Evolutionary conservation across 2,888 invertebrate species (phyloP).

Genomic region (Phlogophora meticulosa): DNA sequence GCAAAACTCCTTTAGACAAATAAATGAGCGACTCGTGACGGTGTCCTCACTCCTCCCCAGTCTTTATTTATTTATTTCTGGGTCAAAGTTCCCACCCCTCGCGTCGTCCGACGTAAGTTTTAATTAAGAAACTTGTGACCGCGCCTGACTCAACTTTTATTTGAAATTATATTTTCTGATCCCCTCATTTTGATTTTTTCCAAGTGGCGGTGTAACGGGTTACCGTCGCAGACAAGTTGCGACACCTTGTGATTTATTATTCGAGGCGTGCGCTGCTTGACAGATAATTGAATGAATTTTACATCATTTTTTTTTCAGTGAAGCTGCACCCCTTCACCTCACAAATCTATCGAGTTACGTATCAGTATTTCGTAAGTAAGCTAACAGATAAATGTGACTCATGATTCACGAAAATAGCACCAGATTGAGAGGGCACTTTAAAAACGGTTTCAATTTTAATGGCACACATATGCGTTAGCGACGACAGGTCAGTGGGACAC

Average conservation of each 20-base stretch:
- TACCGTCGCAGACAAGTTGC: slow-evolving; percentile 82
- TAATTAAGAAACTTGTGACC: slow-evolving; percentile 92
- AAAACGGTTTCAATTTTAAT: slow-evolving; percentile 36
- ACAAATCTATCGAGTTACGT: slow-evolving; percentile 13
- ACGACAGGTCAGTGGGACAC: slow-evolving; percentile 62
- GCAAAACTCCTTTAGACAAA: slow-evolving; percentile 88
- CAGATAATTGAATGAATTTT: slow-evolving; percentile 81
- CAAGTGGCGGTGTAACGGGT: slow-evolving; percentile 84
- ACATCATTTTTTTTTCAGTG: slow-evolving; percentile 70
- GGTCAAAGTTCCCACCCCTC: slow-evolving; percentile 88
- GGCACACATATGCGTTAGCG: slow-evolving; percentile 25
- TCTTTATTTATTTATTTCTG: slow-evolving; percentile 90
- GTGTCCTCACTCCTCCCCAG: slow-evolving; percentile 76
- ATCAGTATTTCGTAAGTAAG: not conserved
- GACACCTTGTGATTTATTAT: slow-evolving; percentile 88
- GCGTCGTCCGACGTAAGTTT: slow-evolving; percentile 90
- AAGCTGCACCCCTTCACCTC: slow-evolving; percentile 36
- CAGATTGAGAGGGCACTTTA: slow-evolving; percentile 17
- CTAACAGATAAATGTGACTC: not conserved
- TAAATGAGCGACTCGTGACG: slow-evolving; percentile 89
- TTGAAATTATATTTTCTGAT: slow-evolving; percentile 90
- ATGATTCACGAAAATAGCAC: slow-evolving; percentile 15
- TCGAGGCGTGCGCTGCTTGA: slow-evolving; percentile 72
- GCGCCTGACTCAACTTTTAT: slow-evolving; percentile 88
- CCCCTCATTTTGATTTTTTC: slow-evolving; percentile 86